A percentile compares a stretch with the other conserved stretches of the same genome.
These are phyloP conservation scores for Brachionus rubens DNA, from an alignment of 1,140 invertebrate species.

Conservation along the genomic window DNA sequence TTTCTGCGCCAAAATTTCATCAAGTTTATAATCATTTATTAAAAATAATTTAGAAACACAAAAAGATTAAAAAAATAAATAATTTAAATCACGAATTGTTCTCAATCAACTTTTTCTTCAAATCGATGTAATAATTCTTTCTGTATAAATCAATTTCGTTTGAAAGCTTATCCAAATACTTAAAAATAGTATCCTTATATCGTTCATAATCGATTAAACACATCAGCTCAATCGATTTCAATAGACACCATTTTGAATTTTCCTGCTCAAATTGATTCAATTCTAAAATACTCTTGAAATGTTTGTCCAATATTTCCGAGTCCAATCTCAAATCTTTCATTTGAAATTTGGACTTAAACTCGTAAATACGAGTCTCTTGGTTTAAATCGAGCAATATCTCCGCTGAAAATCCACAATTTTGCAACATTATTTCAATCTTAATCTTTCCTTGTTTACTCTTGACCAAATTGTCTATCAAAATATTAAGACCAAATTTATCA, in stretches of 20 bases:
- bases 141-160: constrained; percentile 11
- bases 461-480: background rate
- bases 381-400: constrained; percentile 20
- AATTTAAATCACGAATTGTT: background rate
- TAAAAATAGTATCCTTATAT: background rate
- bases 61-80: background rate
- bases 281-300: constrained; percentile 32
- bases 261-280: constrained; percentile 26
- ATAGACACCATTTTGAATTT: constrained; percentile 28
- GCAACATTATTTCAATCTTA: constrained; percentile 11
- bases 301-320: constrained; percentile 21
- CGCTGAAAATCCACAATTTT: background rate
- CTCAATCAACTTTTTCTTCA: background rate
- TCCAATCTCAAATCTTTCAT: constrained; percentile 2
- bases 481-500: background rate
- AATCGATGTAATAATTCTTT: constrained; percentile 11
- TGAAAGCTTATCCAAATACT: constrained; percentile 26
- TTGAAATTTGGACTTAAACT: constrained; percentile 33
- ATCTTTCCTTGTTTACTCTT: background rate
- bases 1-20: too few relatives aligned
- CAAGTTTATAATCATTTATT: background rate
- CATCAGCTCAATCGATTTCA: constrained; percentile 32
- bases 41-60: background rate
- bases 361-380: background rate
- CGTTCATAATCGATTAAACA: background rate